A percentile compares a stretch with the other conserved stretches of the same genome.
phyloP scores from a whole-genome alignment of 2,888 invertebrate species.

The Xanthorhoe spadicearia region DNA sequence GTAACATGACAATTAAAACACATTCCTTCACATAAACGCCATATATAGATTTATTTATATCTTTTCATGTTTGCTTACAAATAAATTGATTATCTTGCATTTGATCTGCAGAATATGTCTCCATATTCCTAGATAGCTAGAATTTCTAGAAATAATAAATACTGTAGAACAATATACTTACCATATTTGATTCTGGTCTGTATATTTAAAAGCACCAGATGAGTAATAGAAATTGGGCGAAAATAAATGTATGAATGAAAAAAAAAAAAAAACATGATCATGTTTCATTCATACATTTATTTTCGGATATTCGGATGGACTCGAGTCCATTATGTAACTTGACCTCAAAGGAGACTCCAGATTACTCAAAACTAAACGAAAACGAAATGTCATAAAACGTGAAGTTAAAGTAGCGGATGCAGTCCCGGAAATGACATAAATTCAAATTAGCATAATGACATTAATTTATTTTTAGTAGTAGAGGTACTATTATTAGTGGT shows the following conservation, averaged over 20 bases:
- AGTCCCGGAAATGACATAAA: slow-evolving; percentile 34
- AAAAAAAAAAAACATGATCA: too few relatives aligned
- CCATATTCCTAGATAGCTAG: too few relatives aligned
- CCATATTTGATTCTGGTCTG: too few relatives aligned
- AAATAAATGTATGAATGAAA: not conserved
- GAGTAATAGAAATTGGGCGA: not conserved
- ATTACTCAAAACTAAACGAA: slow-evolving; percentile 3
- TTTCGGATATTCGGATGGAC: too few relatives aligned
- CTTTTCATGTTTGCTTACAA: too few relatives aligned
- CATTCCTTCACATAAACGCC: slow-evolving; percentile 1
- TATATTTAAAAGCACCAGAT: too few relatives aligned
- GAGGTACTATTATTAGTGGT: slow-evolving; percentile 27
- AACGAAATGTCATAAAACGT: slow-evolving; percentile 21
- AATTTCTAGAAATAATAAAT: too few relatives aligned
- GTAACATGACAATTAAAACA: slow-evolving; percentile 2
- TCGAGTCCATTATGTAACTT: not conserved
- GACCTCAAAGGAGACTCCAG: not conserved
- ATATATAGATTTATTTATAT: not conserved
- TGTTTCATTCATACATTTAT: too few relatives aligned
- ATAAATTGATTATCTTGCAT: too few relatives aligned
- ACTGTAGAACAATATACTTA: too few relatives aligned
- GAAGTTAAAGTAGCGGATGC: slow-evolving; percentile 26
- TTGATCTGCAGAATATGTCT: too few relatives aligned
- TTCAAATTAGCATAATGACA: slow-evolving; percentile 33
- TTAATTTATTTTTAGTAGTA: slow-evolving; percentile 23